Evolutionary conservation across 1,140 invertebrate species (phyloP).

Genomic region (Aphaenogaster ashmeadi): DNA sequence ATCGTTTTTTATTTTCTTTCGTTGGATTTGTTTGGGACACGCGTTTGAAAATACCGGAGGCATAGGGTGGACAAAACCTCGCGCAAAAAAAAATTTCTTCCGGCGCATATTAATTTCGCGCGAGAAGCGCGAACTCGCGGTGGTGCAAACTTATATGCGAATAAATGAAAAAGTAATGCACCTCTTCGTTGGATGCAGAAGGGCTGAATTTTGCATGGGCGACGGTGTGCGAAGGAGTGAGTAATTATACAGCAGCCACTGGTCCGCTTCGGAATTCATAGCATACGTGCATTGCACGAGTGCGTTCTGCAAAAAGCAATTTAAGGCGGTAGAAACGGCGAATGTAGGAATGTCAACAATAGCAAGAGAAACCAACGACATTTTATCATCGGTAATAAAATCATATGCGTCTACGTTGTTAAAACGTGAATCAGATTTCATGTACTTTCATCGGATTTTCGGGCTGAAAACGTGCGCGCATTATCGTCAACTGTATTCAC

Average conservation of each 20-base stretch:
- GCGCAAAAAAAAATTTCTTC: neutral
- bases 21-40: neutral
- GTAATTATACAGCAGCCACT: conserved; percentile 57
- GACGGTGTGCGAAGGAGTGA: conserved; percentile 38
- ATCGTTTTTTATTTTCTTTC: neutral
- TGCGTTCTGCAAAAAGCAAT: conserved; percentile 4
- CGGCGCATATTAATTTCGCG: conserved; percentile 4
- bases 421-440: neutral
- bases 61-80: neutral
- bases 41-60: neutral
- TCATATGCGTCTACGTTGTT: neutral
- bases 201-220: conserved; percentile 40
- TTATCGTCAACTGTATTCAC: neutral
- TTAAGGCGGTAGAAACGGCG: neutral
- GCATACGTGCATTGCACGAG: neutral
- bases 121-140: conserved; percentile 14
- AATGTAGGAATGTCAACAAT: too few species aligned
- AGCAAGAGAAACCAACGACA: neutral
- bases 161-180: conserved; percentile 59
- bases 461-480: neutral
- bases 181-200: neutral
- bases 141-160: conserved; percentile 7
- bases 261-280: conserved; percentile 41
- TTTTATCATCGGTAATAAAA: neutral
- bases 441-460: neutral